phyloP scores from a whole-genome alignment of 1,140 invertebrate genomes.

The Acromyrmex echinatior region DNA sequence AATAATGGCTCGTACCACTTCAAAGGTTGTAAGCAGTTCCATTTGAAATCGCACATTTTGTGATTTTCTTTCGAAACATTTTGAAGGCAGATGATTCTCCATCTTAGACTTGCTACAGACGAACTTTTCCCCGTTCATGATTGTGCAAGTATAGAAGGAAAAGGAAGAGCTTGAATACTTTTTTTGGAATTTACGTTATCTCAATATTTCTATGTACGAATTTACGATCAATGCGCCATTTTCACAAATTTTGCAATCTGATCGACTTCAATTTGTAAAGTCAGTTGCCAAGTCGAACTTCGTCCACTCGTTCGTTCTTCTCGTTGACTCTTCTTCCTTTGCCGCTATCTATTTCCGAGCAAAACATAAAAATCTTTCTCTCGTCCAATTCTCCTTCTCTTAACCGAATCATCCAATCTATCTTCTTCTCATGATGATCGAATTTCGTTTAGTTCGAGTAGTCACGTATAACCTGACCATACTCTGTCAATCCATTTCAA shows the following conservation, averaged over 20 bases:
- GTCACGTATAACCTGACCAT: conserved; percentile 57
- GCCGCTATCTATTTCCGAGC: not conserved
- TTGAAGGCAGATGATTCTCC: not conserved
- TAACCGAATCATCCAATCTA: conserved; percentile 77
- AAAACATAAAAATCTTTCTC: not conserved
- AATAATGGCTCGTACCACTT: conserved; percentile 32
- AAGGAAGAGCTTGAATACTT: not conserved
- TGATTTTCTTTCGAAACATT: conserved; percentile 16
- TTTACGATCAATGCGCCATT: conserved; percentile 30
- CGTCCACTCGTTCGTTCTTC: not conserved
- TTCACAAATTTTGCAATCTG: conserved; percentile 32
- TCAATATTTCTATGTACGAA: conserved; percentile 26
- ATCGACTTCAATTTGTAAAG: conserved; percentile 49
- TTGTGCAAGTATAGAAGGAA: not conserved
- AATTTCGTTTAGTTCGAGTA: conserved; percentile 79
- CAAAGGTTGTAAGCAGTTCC: conserved; percentile 18
- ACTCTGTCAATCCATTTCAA: conserved; percentile 71
- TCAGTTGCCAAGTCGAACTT: conserved; percentile 36
- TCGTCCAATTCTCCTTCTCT: not conserved
- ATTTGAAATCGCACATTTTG: conserved; percentile 20
- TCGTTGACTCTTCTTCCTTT: not conserved
- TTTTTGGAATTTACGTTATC: conserved; percentile 34
- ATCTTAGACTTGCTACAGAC: not conserved
- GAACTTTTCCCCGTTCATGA: conserved; percentile 1
- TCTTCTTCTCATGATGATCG: conserved; percentile 79